Evolutionary conservation across 2,888 invertebrate genomes (phyloP).

Genomic region (Eupithecia inturbata): DNA sequence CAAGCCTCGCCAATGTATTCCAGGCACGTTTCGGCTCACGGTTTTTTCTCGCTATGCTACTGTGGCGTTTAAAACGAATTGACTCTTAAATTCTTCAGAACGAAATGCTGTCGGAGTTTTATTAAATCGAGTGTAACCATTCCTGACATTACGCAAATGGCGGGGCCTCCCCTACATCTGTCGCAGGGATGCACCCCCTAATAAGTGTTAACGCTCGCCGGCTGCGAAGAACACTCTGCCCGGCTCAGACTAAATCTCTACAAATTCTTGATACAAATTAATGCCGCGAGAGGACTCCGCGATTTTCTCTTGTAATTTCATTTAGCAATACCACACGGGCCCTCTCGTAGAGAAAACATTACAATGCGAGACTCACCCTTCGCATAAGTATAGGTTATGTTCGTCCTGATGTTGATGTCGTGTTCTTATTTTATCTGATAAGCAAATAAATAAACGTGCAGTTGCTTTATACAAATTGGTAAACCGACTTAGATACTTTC

Average conservation of each 20-base stretch:
- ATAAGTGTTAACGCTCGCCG: constrained; percentile 84
- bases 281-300: constrained; percentile 73
- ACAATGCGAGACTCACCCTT: constrained; percentile 56
- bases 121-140: constrained; percentile 85
- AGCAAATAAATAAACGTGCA: constrained; percentile 5
- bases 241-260: constrained; percentile 82
- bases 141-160: constrained; percentile 84
- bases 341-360: constrained; percentile 57
- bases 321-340: constrained; percentile 66
- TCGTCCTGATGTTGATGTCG: constrained; percentile 4
- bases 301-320: constrained; percentile 78
- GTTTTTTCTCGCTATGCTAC: constrained; percentile 80
- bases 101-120: constrained; percentile 83
- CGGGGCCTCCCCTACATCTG: constrained; percentile 83
- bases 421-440: neutral
- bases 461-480: neutral
- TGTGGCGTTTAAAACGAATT: constrained; percentile 82
- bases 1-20: constrained; percentile 82
- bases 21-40: constrained; percentile 81
- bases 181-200: constrained; percentile 84
- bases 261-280: constrained; percentile 85
- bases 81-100: constrained; percentile 83
- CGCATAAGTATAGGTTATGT: constrained; percentile 38
- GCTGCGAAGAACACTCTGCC: constrained; percentile 79
- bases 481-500: neutral